Evolutionary conservation across 2,113 vertebrate genomes (phyloP), one percentile per base, ranked within the genome.

Genomic region (Cynocephalus volans): DNA sequence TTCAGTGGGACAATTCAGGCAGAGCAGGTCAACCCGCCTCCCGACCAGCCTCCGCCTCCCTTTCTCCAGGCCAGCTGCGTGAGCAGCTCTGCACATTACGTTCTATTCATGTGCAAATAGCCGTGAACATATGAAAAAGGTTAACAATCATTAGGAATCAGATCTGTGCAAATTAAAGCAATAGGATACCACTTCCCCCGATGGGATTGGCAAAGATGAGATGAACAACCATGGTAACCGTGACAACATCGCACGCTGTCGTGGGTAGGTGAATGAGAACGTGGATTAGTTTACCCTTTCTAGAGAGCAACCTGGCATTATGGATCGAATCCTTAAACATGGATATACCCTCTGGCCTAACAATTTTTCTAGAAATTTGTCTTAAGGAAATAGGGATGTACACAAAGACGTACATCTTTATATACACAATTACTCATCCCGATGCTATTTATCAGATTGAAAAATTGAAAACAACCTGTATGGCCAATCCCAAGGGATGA

Each of bases 71-170:
- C 24, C 19, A 15, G 36, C 54, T 21, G 24, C 21, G 14, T 45
- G 75, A 91, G 12, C 8, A 28, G 50, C 50, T 87, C 76, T 58
- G 24, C 52, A 36, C 62, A 9, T 67, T 82, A 28, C 76, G 70
- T 58, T 41, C 18, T n/a, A 41, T 45, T 73, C 64, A 13, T 4
- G 41, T 21, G 77, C 62, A 86, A 85, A 72, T 31, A 89, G 64
- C 36, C 89, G 3, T 1, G 31, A 65, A 36, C 14, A 6, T 28
- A 73, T 4, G 14, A 60, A 69, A 82, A 73, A 70, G 41, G 36
- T 82, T 77, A 89, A 69, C 17, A 19, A 67, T 95, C 81, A 92
- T 92, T 91, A 95, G 79, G 62, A 85, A 70, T 54, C 86, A 80
- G 89, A 84, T 82, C n/a, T 69, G 69, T n/a, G 45, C 33, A 79